These are phyloP conservation scores for Mixornis gularis DNA, from an alignment of 2,113 vertebrate species.

Conservation along the genomic window DNA sequence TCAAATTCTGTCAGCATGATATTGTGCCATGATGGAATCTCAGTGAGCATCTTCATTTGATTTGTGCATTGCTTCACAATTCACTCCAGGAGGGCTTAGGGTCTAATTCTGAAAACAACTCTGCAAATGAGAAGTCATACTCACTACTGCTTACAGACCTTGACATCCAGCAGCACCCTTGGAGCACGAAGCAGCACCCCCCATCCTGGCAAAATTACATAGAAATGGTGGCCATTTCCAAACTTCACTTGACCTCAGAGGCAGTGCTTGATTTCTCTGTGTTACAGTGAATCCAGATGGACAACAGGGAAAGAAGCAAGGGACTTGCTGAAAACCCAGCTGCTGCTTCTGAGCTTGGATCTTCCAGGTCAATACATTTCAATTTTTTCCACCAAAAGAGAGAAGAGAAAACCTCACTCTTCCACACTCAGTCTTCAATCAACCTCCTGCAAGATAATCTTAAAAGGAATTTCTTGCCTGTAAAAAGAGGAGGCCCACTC, in stretches of 20 bases:
- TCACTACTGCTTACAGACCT: not conserved
- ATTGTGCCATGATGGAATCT: not conserved
- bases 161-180: not conserved
- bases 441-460: not conserved
- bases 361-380: constrained; percentile 28
- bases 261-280: not conserved
- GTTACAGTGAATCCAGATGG: not conserved
- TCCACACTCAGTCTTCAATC: not conserved
- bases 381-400: not conserved
- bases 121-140: not conserved
- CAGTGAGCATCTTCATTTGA: not conserved
- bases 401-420: not conserved
- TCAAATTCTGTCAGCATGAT: not conserved
- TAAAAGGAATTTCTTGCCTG: not conserved
- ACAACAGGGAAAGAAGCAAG: constrained; percentile 7
- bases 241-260: not conserved
- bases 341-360: not conserved
- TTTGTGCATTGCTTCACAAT: not conserved
- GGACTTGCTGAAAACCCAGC: constrained; percentile 10
- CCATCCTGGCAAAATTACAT: not conserved
- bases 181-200: rapidly evolving
- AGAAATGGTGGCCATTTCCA: not conserved
- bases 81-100: not conserved
- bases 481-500: not conserved
- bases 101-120: not conserved